These are phyloP conservation scores for Pipistrellus pygmaeus DNA, from an alignment of 2,797 vertebrate species.

Conservation along the genomic window DNA sequence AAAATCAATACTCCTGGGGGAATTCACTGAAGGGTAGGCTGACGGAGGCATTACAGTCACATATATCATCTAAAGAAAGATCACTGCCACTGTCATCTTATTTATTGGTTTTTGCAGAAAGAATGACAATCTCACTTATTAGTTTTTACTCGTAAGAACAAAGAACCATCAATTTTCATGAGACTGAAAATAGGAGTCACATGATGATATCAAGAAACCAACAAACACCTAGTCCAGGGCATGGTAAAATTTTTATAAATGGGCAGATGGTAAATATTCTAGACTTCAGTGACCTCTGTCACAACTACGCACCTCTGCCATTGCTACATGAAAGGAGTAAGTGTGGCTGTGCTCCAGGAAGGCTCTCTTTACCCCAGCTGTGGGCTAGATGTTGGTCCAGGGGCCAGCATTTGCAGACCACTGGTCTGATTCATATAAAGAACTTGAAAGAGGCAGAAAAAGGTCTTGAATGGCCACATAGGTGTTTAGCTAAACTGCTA, in stretches of 20 bases:
- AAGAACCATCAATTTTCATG: background rate
- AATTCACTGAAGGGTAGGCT: background rate
- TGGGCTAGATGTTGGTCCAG: no score
- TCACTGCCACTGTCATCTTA: background rate
- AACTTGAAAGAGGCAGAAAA: no score
- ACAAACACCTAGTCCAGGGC: background rate
- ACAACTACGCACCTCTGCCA: background rate
- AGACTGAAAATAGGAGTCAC: background rate
- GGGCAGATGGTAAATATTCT: background rate
- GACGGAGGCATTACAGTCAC: background rate
- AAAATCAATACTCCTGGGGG: conserved; percentile 4
- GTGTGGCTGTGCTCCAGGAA: no score
- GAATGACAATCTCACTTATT: background rate
- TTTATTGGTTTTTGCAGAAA: background rate
- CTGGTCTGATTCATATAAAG: no score
- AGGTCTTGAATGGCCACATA: no score
- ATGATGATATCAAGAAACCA: background rate
- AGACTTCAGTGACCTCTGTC: background rate
- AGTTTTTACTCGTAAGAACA: conserved; percentile 20
- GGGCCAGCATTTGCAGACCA: no score
- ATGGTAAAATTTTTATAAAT: background rate
- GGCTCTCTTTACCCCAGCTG: no score
- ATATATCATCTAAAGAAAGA: background rate
- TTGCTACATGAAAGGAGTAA: background rate
- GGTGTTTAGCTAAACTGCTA: no score